These are phyloP conservation scores for Dipodomys spectabilis DNA, from an alignment of 2,113 vertebrate genomes.

Conservation along the genomic window DNA sequence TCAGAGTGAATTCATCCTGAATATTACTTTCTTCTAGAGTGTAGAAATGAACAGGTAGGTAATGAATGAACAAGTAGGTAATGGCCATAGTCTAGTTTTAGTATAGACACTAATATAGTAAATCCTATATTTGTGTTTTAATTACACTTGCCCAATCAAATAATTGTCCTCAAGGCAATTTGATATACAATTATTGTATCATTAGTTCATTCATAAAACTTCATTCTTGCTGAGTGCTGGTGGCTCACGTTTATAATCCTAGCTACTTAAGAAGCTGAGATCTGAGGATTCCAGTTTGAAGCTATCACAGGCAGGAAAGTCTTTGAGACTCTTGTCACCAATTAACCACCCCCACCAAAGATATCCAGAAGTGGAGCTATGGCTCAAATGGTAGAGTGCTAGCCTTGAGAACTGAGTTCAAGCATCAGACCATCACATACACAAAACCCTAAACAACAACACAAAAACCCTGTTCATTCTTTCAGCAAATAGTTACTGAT, in stretches of 20 bases:
- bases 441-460: no score
- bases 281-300: no score
- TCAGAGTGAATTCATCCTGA: constrained; percentile 1
- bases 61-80: neutral
- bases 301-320: no score
- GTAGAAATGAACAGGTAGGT: neutral
- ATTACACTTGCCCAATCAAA: neutral
- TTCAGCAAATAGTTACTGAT: constrained; percentile 8
- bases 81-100: neutral
- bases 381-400: no score
- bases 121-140: neutral
- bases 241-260: no score
- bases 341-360: no score
- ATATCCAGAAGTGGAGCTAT: no score
- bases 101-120: neutral
- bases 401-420: no score
- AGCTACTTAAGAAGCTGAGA: no score
- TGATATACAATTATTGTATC: neutral
- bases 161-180: constrained; percentile 26
- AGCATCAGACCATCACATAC: no score
- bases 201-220: neutral
- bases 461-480: neutral
- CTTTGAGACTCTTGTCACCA: no score
- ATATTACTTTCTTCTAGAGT: constrained; percentile 18
- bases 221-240: neutral